These are phyloP conservation scores for Dynastes grantii DNA, from an alignment of 2,888 invertebrate species.

Conservation along the genomic window DNA sequence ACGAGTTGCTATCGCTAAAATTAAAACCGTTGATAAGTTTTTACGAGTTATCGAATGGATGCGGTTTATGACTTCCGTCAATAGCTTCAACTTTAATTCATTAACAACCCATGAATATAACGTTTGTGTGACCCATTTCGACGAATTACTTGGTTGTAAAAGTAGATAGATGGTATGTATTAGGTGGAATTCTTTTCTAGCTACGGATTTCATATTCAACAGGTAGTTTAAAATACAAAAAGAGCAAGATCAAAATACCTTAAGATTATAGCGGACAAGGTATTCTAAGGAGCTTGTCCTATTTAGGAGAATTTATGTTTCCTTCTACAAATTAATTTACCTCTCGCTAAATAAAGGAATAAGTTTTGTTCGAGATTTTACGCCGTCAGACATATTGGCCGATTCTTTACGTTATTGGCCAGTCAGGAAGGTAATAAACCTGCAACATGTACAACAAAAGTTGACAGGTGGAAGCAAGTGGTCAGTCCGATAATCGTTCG, in stretches of 20 bases:
- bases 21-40: constrained; percentile 7
- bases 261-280: not conserved
- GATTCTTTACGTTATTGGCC: no score
- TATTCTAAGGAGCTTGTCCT: not conserved
- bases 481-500: no score
- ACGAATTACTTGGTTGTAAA: constrained; percentile 1
- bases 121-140: not conserved
- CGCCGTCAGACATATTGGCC: no score
- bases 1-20: not conserved
- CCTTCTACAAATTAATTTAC: not conserved
- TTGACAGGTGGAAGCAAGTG: no score
- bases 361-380: no score
- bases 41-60: not conserved
- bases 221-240: constrained; percentile 6
- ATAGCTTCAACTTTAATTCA: constrained; percentile 31
- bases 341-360: no score
- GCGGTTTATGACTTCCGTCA: not conserved
- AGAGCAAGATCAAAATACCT: not conserved
- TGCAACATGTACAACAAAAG: no score
- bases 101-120: constrained; percentile 16
- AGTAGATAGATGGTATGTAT: constrained; percentile 1
- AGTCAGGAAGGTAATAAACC: no score
- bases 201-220: constrained; percentile 4
- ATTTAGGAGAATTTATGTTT: constrained; percentile 11
- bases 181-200: not conserved